Percentiles rank a stretch among this genome's conserved stretches.
Conservation (phyloP, 2,888 invertebrate genomes). For the Cordilura impudica region DNA sequence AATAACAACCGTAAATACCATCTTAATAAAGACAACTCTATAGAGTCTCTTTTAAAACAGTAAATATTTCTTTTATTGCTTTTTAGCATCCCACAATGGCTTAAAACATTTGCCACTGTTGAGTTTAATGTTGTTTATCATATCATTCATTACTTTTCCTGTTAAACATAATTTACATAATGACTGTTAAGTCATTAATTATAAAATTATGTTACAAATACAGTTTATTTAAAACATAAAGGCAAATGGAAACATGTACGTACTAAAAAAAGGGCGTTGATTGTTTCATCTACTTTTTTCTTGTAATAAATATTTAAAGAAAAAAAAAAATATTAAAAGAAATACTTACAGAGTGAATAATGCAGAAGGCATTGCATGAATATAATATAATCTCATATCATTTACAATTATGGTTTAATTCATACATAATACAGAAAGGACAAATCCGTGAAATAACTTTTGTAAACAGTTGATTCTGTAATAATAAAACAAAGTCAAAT, state of each 20-base stretch:
- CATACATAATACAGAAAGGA: not conserved
- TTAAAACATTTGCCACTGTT: not conserved
- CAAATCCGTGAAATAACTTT: not conserved
- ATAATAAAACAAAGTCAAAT: not conserved
- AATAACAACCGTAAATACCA: too few species aligned
- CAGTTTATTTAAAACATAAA: not conserved
- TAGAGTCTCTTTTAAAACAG: too few species aligned
- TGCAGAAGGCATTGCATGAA: not conserved
- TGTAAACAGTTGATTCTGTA: not conserved
- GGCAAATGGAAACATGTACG: not conserved
- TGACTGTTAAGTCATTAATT: slow-evolving; percentile 9
- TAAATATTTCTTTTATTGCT: too few species aligned
- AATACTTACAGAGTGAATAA: not conserved
- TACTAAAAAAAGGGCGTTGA: not conserved
- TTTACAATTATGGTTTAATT: slow-evolving; percentile 24
- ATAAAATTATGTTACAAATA: slow-evolving; percentile 6
- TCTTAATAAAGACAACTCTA: too few species aligned
- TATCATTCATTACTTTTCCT: not conserved
- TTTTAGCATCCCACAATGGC: too few species aligned
- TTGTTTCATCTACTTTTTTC: not conserved
- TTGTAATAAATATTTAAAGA: not conserved
- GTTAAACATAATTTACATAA: slow-evolving; percentile 13
- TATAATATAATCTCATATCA: not conserved
- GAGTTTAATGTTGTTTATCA: not conserved
- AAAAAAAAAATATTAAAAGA: not conserved